These are phyloP conservation scores for Sebastes vulpes DNA, from an alignment of 2,797 vertebrate genomes.

Conservation along the genomic window DNA sequence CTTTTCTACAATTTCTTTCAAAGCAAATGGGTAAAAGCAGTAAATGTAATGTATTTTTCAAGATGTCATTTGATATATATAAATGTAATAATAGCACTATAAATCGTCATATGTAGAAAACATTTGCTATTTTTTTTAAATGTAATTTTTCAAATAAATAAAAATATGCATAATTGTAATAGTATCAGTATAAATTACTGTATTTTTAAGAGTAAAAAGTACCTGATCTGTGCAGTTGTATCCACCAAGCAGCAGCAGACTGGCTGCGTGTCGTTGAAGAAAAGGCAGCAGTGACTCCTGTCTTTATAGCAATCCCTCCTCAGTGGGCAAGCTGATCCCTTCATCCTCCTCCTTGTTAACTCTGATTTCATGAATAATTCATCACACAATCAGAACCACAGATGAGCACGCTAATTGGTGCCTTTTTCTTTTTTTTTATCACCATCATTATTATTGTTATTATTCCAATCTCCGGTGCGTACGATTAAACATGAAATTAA, in stretches of 20 bases:
- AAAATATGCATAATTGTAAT: background rate
- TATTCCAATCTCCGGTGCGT: slow-evolving; percentile 39
- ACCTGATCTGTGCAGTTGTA: slow-evolving; percentile 47
- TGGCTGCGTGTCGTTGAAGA: slow-evolving; percentile 35
- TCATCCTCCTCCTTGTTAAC: slow-evolving; percentile 54
- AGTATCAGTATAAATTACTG: background rate
- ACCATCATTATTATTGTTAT: slow-evolving; percentile 62
- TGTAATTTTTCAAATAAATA: background rate
- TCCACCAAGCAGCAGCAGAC: slow-evolving; percentile 45
- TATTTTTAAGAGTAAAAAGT: slow-evolving; percentile 1
- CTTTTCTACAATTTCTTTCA: background rate
- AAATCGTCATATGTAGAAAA: background rate
- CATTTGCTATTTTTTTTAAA: background rate
- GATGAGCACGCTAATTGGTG: slow-evolving; percentile 60
- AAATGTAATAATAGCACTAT: background rate
- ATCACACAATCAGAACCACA: slow-evolving; percentile 60
- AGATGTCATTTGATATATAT: background rate
- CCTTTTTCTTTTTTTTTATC: slow-evolving; percentile 28
- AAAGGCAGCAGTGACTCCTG: slow-evolving; percentile 46
- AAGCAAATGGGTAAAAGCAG: background rate
- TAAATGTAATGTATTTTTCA: background rate
- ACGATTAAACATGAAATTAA: slow-evolving; percentile 68
- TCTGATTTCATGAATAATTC: slow-evolving; percentile 80
- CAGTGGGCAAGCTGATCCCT: slow-evolving; percentile 49
- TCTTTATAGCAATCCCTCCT: slow-evolving; percentile 65